Percentiles rank a stretch among this genome's conserved stretches.
Evolutionary conservation across 2,113 vertebrate genomes (phyloP).

Genomic region (Onychostruthus taczanowskii): DNA sequence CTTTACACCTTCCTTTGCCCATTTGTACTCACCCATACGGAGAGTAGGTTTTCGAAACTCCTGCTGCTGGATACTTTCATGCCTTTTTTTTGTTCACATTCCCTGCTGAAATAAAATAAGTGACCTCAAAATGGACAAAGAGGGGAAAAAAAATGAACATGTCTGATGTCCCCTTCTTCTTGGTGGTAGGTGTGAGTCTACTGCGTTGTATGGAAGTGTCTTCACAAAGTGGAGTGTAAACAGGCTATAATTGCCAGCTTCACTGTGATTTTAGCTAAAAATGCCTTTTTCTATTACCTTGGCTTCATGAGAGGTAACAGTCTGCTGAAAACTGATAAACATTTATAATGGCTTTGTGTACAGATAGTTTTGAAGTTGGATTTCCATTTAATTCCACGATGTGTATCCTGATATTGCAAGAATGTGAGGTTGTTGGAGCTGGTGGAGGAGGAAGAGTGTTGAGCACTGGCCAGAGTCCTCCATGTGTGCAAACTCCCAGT

Average conservation of each 20-base stretch:
- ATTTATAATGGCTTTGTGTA: background rate
- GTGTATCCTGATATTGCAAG: background rate
- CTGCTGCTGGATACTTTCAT: background rate
- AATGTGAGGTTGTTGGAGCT: background rate
- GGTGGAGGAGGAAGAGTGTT: background rate
- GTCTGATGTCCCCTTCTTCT: background rate
- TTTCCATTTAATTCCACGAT: background rate
- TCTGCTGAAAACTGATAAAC: background rate
- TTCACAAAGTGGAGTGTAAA: background rate
- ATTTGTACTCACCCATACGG: background rate
- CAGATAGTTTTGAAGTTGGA: background rate
- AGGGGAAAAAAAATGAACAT: background rate
- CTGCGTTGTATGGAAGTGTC: background rate
- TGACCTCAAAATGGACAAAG: background rate
- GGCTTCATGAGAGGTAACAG: background rate
- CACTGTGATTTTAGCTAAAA: background rate
- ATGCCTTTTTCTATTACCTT: background rate
- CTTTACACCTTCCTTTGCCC: background rate
- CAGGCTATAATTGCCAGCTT: background rate
- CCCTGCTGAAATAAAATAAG: background rate
- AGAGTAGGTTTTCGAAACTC: background rate
- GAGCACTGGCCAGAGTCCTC: background rate
- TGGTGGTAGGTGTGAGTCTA: background rate
- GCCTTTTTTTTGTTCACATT: background rate
- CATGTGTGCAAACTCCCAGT: constrained; percentile 28